Evolutionary conservation across 2,113 vertebrate genomes (phyloP), one percentile per base, ranked within the genome.

Genomic region (Kryptolebias marmoratus): DNA sequence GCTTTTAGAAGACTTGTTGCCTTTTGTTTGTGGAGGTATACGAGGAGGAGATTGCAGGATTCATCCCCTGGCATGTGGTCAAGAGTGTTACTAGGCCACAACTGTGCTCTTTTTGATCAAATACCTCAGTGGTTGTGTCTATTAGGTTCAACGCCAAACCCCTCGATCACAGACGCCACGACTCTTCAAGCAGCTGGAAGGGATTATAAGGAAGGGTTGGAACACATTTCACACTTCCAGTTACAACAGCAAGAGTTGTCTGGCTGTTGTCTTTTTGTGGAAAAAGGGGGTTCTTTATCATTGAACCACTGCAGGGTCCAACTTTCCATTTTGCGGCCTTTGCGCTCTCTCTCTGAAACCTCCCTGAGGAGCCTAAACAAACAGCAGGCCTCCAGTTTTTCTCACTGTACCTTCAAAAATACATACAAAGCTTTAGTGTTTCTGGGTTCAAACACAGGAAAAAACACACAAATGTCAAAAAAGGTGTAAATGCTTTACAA

Each of bases 401-500:
- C 32, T 60, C 47, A 47, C 1, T 44, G 5, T 4, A 39, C 28
- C 50, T 67, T 81, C 58, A 57, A 22, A 75, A 80, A 80, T 49
- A 47, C 69, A 82, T 28, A 64, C 32, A 78, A 75, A 77, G 50
- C 50, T 13, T 0, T 0, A 64, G 30, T 71, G 70, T 84, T 81
- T 72, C n/a, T 69, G 57, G 61, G 74, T 52, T 63, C 16, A 3
- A 65, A 47, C 50, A 32, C 54, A 18, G 30, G 31, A 16, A 39
- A 42, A 77, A 45, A 47, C 18, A 72, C 66, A 12, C 53, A 70
- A 45, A 81, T 81, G 64, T 18, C 18, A 39, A 78, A 84, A 82
- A 90, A 88, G 75, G 83, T 88, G 82, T 87, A 59, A 87, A 87
- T 81, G 77, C 80, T 90, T 87, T 85, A 80, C 86, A 71, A 86